Conservation (phyloP, 2,888 invertebrate genomes). For the Belgica antarctica region DNA sequence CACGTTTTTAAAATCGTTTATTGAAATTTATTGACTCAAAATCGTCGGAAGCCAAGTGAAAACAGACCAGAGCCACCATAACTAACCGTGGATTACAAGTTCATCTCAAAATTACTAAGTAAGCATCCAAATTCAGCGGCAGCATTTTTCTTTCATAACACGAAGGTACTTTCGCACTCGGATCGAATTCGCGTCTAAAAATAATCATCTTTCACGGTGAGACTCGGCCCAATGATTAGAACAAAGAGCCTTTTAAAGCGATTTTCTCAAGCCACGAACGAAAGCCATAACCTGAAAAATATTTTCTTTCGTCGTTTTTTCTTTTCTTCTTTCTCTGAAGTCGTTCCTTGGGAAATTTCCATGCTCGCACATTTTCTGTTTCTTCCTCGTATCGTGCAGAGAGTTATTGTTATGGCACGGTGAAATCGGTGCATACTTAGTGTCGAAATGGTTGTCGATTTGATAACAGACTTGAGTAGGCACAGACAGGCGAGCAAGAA, state of each 20-base stretch:
- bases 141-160: neutral
- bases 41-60: neutral
- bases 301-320: slow-evolving; percentile 16
- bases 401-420: neutral
- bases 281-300: slow-evolving; percentile 34
- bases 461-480: no score
- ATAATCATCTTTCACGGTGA: neutral
- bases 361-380: neutral
- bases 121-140: neutral
- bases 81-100: neutral
- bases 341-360: slow-evolving; percentile 37
- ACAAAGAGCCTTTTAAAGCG: slow-evolving; percentile 31
- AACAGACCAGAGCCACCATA: neutral
- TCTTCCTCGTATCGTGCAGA: neutral
- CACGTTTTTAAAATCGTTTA: neutral
- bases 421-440: no score
- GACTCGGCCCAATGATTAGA: slow-evolving; percentile 31
- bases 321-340: slow-evolving; percentile 1
- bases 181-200: slow-evolving; percentile 31
- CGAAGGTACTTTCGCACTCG: slow-evolving; percentile 2
- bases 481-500: no score
- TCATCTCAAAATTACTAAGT: neutral
- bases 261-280: slow-evolving; percentile 14
- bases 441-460: neutral
- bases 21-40: slow-evolving; percentile 11